Base-by-base conservation (phyloP, 1,140 invertebrate species). In the Diplogasteroides magnus region DNA sequence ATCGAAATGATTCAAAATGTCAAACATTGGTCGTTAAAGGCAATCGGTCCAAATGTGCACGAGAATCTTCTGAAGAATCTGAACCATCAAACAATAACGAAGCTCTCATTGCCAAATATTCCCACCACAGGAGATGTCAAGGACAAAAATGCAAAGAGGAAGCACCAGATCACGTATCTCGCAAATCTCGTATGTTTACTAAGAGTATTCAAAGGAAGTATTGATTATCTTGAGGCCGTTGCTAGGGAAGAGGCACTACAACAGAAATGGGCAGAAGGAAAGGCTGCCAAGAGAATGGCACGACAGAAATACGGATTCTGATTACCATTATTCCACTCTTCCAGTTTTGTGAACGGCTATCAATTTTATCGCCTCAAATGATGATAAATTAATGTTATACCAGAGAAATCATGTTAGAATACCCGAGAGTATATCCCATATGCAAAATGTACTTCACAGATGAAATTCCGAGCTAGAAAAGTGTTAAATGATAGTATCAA, bases 81-180 rank as follows among this genome's bases (percentile, higher is more conserved):
- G 14, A 75, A 74, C 28, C 64, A 72, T 37, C 75, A 77, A 26
- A 68, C 62, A 55, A 68, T 77, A 57, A 71, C 74, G 0, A 66
- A 61, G 29, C 72, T 48, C 28, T 61, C 77, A 2, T 23, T 77
- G 59, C 77, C 75, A 29, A 75, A 71, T 57, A 62, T 75, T 15
- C 75, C 76, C 32, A 79, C 65, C n/a, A 31, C 57, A 31, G 57
- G 75, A 32, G 57, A 13, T 32, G 56, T 65, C 19, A 31, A 65
- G 28, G 76, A 77, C 59, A 74, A 67, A 62, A 64, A 72, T 48
- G 76, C 77, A 13, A 76, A 79, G 60, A 64, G 74, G 61, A 78
- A 78, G 48, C 77, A 78, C 57, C 77, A 78, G 68, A 78, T 78
- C 56, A 78, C 77, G 25, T 74, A 78, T 75, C 60, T 78, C 25